Evolutionary conservation across 2,113 vertebrate species (phyloP).

Genomic region (Nothocercus nigrocapillus): DNA sequence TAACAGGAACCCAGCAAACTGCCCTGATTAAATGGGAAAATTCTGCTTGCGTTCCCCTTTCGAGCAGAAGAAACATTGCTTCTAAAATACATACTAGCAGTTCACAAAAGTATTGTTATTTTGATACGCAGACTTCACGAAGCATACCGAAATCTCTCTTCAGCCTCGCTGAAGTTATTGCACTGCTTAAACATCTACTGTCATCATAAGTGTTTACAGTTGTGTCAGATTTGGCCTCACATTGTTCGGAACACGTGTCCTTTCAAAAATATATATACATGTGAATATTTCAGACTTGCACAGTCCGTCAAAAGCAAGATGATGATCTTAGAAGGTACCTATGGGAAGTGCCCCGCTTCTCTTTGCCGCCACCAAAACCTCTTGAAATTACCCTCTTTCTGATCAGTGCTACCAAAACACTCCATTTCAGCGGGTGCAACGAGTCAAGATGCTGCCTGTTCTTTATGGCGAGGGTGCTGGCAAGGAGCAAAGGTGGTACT

Average conservation of each 20-base stretch:
- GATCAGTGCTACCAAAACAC: not conserved
- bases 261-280: not conserved
- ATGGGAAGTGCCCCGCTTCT: accelerated
- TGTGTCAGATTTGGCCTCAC: not conserved
- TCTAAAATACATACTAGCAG: not conserved
- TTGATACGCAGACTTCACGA: not conserved
- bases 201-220: not conserved
- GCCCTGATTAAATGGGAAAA: not conserved
- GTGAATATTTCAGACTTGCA: not conserved
- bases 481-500: not conserved
- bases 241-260: not conserved
- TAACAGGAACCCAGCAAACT: not conserved
- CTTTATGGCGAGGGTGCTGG: not conserved
- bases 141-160: not conserved
- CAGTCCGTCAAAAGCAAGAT: not conserved
- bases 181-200: not conserved
- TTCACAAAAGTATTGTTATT: not conserved
- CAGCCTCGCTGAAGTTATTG: not conserved
- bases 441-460: not conserved
- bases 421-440: not conserved
- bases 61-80: not conserved
- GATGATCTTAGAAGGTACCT: not conserved
- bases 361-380: not conserved
- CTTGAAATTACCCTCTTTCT: not conserved
- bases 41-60: not conserved